A percentile compares a stretch with the other conserved stretches of the same genome.
These are phyloP conservation scores for Ochotona princeps DNA, from an alignment of 2,113 vertebrate genomes.

Conservation along the genomic window DNA sequence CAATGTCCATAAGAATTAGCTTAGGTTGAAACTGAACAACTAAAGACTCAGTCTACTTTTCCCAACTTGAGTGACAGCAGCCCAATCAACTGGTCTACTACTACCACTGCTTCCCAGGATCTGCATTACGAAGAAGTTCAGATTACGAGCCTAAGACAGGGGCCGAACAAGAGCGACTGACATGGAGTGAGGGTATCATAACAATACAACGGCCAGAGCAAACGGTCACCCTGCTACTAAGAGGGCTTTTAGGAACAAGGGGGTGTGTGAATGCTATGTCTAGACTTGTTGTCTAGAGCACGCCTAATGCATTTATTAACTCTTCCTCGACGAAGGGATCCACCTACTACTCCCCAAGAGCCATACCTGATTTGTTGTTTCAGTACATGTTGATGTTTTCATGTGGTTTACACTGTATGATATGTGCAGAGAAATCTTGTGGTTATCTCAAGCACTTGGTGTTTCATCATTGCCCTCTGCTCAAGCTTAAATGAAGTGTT, in stretches of 20 bases:
- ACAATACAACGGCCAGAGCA: no score
- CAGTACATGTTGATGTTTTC: neutral
- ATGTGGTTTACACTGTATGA: neutral
- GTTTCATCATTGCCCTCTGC: neutral
- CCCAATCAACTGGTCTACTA: no score
- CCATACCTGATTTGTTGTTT: neutral
- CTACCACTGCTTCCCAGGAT: no score
- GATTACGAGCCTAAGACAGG: no score
- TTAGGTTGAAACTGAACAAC: no score
- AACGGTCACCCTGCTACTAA: neutral
- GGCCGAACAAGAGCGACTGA: no score
- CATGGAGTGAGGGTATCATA: no score
- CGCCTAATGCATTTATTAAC: neutral
- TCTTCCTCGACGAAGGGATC: neutral
- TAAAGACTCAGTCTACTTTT: no score
- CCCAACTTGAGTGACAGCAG: no score
- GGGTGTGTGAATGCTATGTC: neutral
- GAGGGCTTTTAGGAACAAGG: neutral
- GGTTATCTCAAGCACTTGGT: neutral
- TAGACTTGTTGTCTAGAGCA: neutral
- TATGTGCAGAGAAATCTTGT: neutral
- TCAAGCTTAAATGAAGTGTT: neutral
- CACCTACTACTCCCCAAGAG: neutral
- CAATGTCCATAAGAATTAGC: no score
- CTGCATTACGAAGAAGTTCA: no score